These are phyloP conservation scores for Ricordea florida DNA, from an alignment of 92 coral and sea anemone genomes.

Conservation along the genomic window DNA sequence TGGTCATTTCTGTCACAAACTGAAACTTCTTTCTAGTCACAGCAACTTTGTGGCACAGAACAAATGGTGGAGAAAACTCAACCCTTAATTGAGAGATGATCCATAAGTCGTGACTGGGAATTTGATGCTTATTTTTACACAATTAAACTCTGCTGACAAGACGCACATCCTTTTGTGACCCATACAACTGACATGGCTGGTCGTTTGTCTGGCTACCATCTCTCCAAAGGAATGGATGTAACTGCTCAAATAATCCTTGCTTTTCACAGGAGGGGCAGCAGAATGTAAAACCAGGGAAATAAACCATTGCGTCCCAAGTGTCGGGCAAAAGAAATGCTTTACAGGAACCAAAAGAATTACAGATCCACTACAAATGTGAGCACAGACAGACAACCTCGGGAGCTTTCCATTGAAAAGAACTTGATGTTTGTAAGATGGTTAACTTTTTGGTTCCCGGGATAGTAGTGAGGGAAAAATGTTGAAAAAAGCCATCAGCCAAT, in stretches of 20 bases:
- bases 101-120: constrained; percentile 27
- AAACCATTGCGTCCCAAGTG: constrained; percentile 35
- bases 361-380: too few species aligned
- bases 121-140: constrained; percentile 48
- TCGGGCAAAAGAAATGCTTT: constrained; percentile 51
- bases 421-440: constrained; percentile 8
- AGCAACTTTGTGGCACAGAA: constrained; percentile 55
- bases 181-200: constrained; percentile 41
- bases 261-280: constrained; percentile 28
- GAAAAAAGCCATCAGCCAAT: not conserved
- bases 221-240: constrained; percentile 44
- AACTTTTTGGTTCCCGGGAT: constrained; percentile 44
- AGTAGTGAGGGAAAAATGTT: constrained; percentile 4
- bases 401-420: constrained; percentile 36
- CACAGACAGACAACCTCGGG: constrained; percentile 33
- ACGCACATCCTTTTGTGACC: constrained; percentile 32
- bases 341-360: too few species aligned
- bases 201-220: constrained; percentile 25
- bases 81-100: constrained; percentile 23
- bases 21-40: constrained; percentile 37
- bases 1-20: constrained; percentile 51
- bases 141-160: constrained; percentile 44
- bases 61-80: constrained; percentile 18
- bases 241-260: constrained; percentile 14
- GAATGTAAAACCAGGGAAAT: constrained; percentile 3